These are phyloP conservation scores for Potorous gilbertii DNA, from an alignment of 2,797 vertebrate species.

Conservation along the genomic window DNA sequence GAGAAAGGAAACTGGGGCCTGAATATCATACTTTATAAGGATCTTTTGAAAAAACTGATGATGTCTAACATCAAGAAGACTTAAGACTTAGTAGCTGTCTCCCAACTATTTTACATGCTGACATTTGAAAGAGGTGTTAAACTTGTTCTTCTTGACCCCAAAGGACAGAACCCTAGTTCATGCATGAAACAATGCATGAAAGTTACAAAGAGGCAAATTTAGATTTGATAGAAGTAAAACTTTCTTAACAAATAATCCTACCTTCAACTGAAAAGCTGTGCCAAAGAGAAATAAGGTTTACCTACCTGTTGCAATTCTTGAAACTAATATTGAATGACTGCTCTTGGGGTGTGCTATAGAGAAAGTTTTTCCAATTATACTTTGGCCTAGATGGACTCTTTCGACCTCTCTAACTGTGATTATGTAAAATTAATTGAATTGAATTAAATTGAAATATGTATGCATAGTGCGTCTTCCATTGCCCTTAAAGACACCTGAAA, in stretches of 20 bases:
- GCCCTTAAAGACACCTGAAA: not conserved
- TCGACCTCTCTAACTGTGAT: not conserved
- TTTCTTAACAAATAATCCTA: not conserved
- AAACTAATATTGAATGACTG: not conserved
- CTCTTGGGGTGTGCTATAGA: not conserved
- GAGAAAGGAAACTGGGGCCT: not conserved
- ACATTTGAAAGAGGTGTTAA: not conserved
- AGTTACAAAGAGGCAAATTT: not conserved
- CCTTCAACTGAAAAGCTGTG: not conserved
- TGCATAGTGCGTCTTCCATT: not conserved
- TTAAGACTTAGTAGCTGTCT: not conserved
- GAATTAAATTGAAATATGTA: not conserved
- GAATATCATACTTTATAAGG: not conserved
- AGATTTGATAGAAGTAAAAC: not conserved
- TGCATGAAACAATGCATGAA: not conserved
- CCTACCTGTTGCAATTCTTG: not conserved
- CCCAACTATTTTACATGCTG: not conserved
- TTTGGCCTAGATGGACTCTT: not conserved
- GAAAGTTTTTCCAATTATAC: not conserved
- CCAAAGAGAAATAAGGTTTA: not conserved
- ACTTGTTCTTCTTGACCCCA: not conserved
- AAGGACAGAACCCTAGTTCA: not conserved
- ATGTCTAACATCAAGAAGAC: not conserved
- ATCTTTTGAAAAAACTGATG: not conserved
- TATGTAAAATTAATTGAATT: not conserved